Percentiles rank a stretch among this genome's conserved stretches.
Conservation (phyloP, 2,113 vertebrate genomes). For the Sorex araneus region DNA sequence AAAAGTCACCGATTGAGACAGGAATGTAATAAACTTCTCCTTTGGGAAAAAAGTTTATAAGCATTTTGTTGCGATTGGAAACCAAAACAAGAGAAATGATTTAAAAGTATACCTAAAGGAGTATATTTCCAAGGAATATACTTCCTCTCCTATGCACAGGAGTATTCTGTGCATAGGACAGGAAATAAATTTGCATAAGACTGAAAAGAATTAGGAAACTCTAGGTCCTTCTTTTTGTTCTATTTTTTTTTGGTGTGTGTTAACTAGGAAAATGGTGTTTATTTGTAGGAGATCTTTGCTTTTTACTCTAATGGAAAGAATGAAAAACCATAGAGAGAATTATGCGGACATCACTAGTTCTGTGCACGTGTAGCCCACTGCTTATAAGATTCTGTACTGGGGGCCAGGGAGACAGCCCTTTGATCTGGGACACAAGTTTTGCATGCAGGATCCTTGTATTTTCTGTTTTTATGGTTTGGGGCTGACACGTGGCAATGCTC, state of each 20-base stretch:
- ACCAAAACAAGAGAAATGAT: conserved; percentile 22
- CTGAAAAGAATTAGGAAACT: conserved; percentile 60
- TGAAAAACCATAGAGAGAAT: not conserved
- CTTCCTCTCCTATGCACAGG: too few species aligned
- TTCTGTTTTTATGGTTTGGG: not conserved
- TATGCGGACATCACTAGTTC: not conserved
- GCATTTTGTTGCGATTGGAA: conserved; percentile 39
- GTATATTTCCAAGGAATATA: not conserved
- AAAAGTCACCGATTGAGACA: conserved; percentile 28
- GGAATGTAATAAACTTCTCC: conserved; percentile 53
- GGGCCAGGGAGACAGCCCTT: too few species aligned
- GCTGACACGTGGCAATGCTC: too few species aligned
- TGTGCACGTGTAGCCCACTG: accelerated
- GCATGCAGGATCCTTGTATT: not conserved
- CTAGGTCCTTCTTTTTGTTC: conserved; percentile 27
- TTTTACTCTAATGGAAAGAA: conserved; percentile 28
- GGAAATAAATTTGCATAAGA: conserved; percentile 39
- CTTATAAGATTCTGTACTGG: not conserved
- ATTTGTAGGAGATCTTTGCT: conserved; percentile 4
- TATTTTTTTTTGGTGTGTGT: conserved; percentile 26
- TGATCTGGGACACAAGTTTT: too few species aligned
- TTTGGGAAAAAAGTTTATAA: conserved; percentile 64
- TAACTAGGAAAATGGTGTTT: conserved; percentile 47
- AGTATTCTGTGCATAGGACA: conserved; percentile 26
- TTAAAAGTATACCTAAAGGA: conserved; percentile 30